A percentile compares a stretch with the other conserved stretches of the same genome.
phyloP scores from a whole-genome alignment of 2,113 vertebrate genomes.

The Columba livia region DNA sequence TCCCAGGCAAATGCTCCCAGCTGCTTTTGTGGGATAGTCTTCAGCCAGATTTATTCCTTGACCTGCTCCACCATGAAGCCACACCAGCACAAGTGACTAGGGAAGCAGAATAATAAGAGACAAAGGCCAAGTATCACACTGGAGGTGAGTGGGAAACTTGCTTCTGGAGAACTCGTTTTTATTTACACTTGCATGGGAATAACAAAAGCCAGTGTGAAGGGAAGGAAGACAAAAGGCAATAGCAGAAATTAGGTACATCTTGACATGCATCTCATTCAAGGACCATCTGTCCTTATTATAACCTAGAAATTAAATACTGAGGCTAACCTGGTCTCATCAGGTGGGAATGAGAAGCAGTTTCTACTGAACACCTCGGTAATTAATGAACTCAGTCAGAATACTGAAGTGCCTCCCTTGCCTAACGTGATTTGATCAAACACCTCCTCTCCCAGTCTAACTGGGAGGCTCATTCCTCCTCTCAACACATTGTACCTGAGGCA shows the following conservation, averaged over 20 bases:
- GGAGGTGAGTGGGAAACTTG: neutral
- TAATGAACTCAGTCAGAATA: neutral
- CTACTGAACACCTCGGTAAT: neutral
- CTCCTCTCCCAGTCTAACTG: neutral
- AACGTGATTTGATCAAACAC: neutral
- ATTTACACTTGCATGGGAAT: neutral
- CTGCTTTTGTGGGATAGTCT: neutral
- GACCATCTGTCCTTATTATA: neutral
- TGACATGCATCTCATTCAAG: neutral
- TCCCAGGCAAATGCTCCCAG: neutral
- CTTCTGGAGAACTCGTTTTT: neutral
- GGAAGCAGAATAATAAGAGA: neutral
- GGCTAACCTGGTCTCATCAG: neutral
- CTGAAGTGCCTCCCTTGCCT: neutral
- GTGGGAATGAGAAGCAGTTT: neutral
- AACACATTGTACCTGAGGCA: neutral
- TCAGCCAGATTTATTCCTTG: neutral
- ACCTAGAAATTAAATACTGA: neutral
- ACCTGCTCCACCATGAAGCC: neutral
- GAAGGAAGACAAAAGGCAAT: neutral
- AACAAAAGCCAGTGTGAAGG: neutral
- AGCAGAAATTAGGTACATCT: neutral
- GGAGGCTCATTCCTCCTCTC: neutral
- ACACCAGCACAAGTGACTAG: neutral
- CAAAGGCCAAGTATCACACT: neutral